Evolutionary conservation across 2,113 vertebrate species (phyloP), one percentile per base, ranked within the genome.

Genomic region (Lophura nycthemera): DNA sequence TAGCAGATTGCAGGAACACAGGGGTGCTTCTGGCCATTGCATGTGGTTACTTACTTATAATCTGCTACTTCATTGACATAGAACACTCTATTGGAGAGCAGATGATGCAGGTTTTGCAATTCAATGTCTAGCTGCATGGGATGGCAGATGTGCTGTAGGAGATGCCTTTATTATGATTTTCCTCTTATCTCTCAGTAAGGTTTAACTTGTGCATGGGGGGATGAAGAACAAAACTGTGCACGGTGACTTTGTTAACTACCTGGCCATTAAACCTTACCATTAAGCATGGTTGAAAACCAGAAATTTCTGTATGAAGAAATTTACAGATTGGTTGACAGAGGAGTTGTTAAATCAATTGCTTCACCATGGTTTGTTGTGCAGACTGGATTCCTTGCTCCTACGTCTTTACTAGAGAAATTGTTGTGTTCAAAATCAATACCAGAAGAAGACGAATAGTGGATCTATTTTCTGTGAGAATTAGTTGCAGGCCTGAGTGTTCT

Each of bases 151-250:
- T 54, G 65, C 16, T 66, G 59, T 50, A 48, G 42, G 67, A 91
- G 60, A 38, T 66, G 54, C 63, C 29, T 72, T 57, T 45, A 30
- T 50, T 59, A 29, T 32, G 7, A 16, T 34, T 56, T 54, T 77
- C 14, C 86, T 40, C 5, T 71, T 60, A 20, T 38, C 38, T 75
- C n/a, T 69, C 73, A 78, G 71, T 50, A 81, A 60, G 52, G 71
- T 80, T 95, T 83, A 64, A 48, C 86, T 80, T 82, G 56, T 83
- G 74, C 56, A 82, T 30, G 8, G 75, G 80, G 43, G 82, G 95
- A 71, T 29, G 22, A 86, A 81, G 65, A 96, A 80, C 88, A 73
- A 84, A 95, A 94, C 82, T 72, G 70, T 34, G 78, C 82, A 50
- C 76, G 83, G 54, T 64, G 71, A 45, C 73, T 88, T 89, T 52